A percentile compares a stretch with the other conserved stretches of the same genome.
Evolutionary conservation across 2,797 vertebrate genomes (phyloP).

Genomic region (Coluber constrictor): DNA sequence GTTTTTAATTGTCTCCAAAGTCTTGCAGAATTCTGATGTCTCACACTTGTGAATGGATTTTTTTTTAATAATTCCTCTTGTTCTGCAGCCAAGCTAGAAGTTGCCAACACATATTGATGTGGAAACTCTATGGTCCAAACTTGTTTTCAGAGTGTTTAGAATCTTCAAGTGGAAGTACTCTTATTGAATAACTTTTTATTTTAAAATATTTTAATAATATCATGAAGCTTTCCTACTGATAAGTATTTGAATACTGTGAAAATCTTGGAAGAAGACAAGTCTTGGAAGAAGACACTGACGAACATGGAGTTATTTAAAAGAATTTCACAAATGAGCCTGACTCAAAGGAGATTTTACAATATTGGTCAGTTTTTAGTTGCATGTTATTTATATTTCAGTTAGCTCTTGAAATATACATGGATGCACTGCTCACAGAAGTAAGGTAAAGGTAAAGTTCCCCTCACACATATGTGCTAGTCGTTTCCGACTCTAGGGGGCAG

Average conservation of each 20-base stretch:
- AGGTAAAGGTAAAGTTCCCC: no score
- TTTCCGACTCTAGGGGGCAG: no score
- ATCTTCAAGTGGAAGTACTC: neutral
- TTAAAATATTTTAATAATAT: neutral
- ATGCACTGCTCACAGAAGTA: neutral
- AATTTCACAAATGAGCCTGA: neutral
- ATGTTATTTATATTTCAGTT: neutral
- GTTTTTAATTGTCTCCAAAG: neutral
- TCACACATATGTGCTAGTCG: no score
- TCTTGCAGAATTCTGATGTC: neutral
- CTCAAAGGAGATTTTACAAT: neutral
- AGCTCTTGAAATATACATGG: neutral
- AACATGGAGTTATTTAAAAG: neutral
- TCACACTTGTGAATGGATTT: neutral
- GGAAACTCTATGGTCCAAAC: neutral
- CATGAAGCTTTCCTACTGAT: neutral
- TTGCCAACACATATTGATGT: neutral
- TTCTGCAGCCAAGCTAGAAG: neutral
- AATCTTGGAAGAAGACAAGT: neutral
- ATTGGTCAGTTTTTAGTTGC: neutral
- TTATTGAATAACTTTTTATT: neutral
- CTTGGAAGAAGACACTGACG: neutral
- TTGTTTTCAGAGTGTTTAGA: neutral
- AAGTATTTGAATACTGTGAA: neutral
- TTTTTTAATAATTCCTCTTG: neutral